Base-by-base conservation (phyloP, 2,888 invertebrate genomes). In the Thecocarcelia acutangulata region DNA sequence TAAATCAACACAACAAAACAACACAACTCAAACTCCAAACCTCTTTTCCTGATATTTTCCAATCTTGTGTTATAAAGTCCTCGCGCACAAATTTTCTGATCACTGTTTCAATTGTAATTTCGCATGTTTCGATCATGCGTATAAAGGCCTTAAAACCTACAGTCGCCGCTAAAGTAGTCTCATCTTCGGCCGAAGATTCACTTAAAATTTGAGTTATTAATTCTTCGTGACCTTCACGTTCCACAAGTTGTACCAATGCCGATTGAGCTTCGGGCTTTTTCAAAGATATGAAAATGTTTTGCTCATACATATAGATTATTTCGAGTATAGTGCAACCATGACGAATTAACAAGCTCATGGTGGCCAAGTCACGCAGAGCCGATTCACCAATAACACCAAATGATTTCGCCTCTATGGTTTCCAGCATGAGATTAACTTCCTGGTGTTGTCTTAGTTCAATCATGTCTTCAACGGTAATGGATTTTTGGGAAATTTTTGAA, bases 61-160 rank as follows among this genome's bases (percentile, higher is more conserved):
- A 96, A 87, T 95, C 94, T 80, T 94, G 93, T 54, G 95, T 93
- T 83, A 94, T 94, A 88, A 97, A 97, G 90, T 97, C 97, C 91
- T 96, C 95, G 2, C 96, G 96, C 79, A 93, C 94, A 87, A 97
- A 96, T 86, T 95, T 94, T 2, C 95, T 94, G 84, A 97, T 95
- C 21, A 96, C 94, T 90, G 96, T 96, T 90, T 97, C 96, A 21
- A 97, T 95, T 0, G 95, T 94, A 64, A 94, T 94, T 87, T 96
- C 94, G 87, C 94, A 94, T 76, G 94, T 92, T 88, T 96, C 95
- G 9, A 97, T 94, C 96, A 97, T 96, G 87, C 94, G 94, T 91
- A 97, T 94, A 89, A 97, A 96, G 6, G 97, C 96, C 84, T 95
- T 93, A 91, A 97, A 96, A 12, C 96, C 96, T 64, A 95, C 95